Percentiles rank a stretch among this genome's conserved stretches.
These are phyloP conservation scores for Netelia fuscicornis DNA, from an alignment of 2,888 invertebrate species.

Conservation along the genomic window DNA sequence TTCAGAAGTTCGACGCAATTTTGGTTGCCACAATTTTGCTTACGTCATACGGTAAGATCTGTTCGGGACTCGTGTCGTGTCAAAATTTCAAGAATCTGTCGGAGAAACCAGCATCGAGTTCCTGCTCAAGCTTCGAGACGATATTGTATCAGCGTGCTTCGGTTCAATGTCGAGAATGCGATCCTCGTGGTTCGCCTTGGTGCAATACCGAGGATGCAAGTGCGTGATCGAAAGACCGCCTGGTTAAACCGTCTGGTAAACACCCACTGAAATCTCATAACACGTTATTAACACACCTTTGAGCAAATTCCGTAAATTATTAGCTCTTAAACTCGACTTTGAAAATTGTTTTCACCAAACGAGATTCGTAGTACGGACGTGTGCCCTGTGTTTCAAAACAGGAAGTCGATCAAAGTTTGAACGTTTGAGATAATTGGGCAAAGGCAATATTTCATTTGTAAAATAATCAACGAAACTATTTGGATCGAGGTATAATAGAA, in stretches of 20 bases:
- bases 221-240: not conserved
- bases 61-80: not conserved
- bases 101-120: not conserved
- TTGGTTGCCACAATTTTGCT: constrained; percentile 26
- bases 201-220: not conserved
- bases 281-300: not conserved
- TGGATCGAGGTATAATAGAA: no score
- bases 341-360: constrained; percentile 1
- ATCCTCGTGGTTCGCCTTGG: not conserved
- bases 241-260: not conserved
- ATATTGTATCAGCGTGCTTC: constrained; percentile 2
- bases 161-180: constrained; percentile 7
- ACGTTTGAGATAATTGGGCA: not conserved
- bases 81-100: not conserved
- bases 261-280: not conserved
- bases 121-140: not conserved
- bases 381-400: not conserved
- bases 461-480: no score
- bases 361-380: not conserved
- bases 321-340: not conserved
- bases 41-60: constrained; percentile 2
- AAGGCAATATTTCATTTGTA: no score
- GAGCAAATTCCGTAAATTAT: constrained; percentile 18
- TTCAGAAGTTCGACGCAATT: constrained; percentile 3
- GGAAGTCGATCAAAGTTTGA: not conserved